Evolutionary conservation across 2,797 vertebrate species (phyloP).

Genomic region (Sandelia bainsii): DNA sequence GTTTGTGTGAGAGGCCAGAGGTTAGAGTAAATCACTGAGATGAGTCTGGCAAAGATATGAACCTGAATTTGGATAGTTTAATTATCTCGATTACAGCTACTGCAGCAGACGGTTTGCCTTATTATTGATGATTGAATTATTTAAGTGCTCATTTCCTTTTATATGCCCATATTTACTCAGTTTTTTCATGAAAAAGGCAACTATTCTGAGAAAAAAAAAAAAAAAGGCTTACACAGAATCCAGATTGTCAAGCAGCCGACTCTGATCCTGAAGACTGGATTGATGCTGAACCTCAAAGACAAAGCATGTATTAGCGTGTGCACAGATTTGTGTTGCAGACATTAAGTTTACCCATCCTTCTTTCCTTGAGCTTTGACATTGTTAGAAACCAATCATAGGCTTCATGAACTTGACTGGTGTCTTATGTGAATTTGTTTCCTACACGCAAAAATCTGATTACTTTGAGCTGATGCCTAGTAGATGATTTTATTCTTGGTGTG

Average conservation of each 20-base stretch:
- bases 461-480: too few relatives aligned
- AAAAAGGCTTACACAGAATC: background rate
- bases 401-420: background rate
- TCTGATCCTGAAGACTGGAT: background rate
- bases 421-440: background rate
- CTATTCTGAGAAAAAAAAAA: background rate
- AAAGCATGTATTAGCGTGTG: background rate
- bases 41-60: slow-evolving; percentile 30
- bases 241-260: background rate
- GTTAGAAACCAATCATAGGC: background rate
- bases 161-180: background rate
- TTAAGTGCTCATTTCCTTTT: slow-evolving; percentile 6
- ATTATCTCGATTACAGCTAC: slow-evolving; percentile 26
- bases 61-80: slow-evolving; percentile 22
- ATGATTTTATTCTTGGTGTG: background rate
- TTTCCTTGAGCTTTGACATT: background rate
- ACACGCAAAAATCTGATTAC: too few relatives aligned
- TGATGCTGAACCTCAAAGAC: slow-evolving; percentile 1
- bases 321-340: background rate
- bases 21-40: slow-evolving; percentile 37
- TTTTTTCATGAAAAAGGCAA: background rate
- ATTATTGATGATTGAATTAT: slow-evolving; percentile 11
- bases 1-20: slow-evolving; percentile 43
- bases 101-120: slow-evolving; percentile 1
- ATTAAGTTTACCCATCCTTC: background rate